phyloP scores from a whole-genome alignment of 2,888 invertebrate species.

The Pedicia rivosa region DNA sequence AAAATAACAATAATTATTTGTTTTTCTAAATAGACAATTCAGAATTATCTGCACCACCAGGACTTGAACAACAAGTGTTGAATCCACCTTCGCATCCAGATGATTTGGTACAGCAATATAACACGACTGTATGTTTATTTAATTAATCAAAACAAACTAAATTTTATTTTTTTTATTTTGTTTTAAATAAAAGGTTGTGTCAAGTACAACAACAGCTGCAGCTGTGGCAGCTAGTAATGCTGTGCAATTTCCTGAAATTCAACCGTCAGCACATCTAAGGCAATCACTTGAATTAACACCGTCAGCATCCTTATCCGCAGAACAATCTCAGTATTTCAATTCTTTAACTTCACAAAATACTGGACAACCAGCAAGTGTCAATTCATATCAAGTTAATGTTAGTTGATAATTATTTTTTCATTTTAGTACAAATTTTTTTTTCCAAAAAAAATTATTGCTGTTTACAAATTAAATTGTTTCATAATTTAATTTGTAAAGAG shows the following conservation, averaged over 20 bases:
- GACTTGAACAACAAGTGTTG: conserved; percentile 30
- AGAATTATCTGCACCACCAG: conserved; percentile 31
- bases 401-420: conserved; percentile 3
- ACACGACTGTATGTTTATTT: conserved; percentile 13
- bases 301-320: conserved; percentile 40
- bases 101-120: conserved; percentile 22
- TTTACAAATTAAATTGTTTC: too few relatives aligned
- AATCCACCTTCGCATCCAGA: conserved; percentile 21
- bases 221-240: conserved; percentile 15
- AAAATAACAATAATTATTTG: too few relatives aligned
- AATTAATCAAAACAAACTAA: conserved; percentile 4
- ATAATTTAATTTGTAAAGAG: too few relatives aligned
- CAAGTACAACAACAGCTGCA: conserved; percentile 21
- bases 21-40: too few relatives aligned
- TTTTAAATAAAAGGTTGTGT: conserved; percentile 13
- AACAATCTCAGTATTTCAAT: conserved; percentile 47
- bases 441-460: not conserved
- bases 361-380: conserved; percentile 7
- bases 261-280: conserved; percentile 25
- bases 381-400: conserved; percentile 12
- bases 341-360: conserved; percentile 27
- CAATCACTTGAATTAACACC: conserved; percentile 24
- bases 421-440: not conserved
- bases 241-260: conserved; percentile 24
- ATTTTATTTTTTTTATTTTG: conserved; percentile 1